Percentiles rank a stretch among this genome's conserved stretches.
phyloP scores from a whole-genome alignment of 2,888 invertebrate species.

The Andrena dorsata region DNA sequence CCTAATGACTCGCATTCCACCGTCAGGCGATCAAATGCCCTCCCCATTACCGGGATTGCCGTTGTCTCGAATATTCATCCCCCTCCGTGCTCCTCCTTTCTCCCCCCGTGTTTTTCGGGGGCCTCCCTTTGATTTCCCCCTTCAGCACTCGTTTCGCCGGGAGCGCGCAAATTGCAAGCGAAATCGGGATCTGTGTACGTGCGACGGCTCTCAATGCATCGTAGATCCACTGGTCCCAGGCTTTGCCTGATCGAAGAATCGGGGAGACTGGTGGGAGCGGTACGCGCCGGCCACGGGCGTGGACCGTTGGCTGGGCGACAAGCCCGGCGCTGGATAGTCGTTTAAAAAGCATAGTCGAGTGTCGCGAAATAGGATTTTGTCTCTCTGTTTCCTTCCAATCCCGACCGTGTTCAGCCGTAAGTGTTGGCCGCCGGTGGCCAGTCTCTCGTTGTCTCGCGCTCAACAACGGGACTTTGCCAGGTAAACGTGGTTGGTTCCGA shows the following conservation, averaged over 20 bases:
- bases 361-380: conserved; percentile 31
- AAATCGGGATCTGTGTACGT: conserved; percentile 50
- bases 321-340: conserved; percentile 19
- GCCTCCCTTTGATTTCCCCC: conserved; percentile 43
- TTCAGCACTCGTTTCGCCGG: conserved; percentile 28
- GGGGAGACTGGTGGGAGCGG: neutral
- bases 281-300: conserved; percentile 3
- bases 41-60: conserved; percentile 16
- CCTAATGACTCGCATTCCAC: conserved; percentile 21
- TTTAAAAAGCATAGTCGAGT: conserved; percentile 50
- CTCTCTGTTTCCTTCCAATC: conserved; percentile 29
- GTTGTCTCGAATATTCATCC: conserved; percentile 14
- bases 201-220: conserved; percentile 46
- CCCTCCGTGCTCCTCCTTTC: neutral
- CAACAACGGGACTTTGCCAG: conserved; percentile 50
- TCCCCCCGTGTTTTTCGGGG: conserved; percentile 2
- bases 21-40: conserved; percentile 19
- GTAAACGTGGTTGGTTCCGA: conserved; percentile 45
- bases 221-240: conserved; percentile 43
- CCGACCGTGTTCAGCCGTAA: neutral
- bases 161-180: conserved; percentile 38
- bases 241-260: conserved; percentile 52
- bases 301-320: conserved; percentile 27
- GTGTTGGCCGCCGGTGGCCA: conserved; percentile 1
- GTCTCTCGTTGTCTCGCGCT: neutral